Evolutionary conservation across 2,888 invertebrate species (phyloP).

Genomic region (Troglohyphantes excavatus): DNA sequence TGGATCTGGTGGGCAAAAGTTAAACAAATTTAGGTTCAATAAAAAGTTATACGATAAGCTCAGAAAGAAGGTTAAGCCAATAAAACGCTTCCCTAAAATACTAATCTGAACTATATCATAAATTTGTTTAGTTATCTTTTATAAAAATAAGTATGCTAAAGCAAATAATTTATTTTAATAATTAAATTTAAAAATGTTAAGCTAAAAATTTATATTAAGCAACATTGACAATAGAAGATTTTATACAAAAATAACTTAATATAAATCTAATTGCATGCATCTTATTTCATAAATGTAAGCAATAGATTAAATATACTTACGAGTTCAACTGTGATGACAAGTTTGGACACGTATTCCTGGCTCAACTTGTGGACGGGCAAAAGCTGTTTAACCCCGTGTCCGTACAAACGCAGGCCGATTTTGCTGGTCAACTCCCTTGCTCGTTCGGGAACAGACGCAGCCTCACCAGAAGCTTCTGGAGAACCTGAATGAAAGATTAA

Average conservation of each 20-base stretch:
- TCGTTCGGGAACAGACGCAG: slow-evolving; percentile 45
- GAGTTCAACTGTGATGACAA: slow-evolving; percentile 62
- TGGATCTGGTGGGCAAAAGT: too few species aligned
- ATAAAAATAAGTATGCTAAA: too few species aligned
- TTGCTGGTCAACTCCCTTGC: slow-evolving; percentile 62
- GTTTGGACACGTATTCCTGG: slow-evolving; percentile 61
- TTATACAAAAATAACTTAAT: neutral
- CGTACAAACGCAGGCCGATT: slow-evolving; percentile 67
- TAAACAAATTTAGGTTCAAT: too few species aligned
- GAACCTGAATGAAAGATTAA: slow-evolving; percentile 12
- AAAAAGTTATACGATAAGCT: too few species aligned
- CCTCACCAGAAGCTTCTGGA: slow-evolving; percentile 22
- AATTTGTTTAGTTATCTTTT: too few species aligned
- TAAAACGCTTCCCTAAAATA: too few species aligned
- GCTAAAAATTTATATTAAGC: neutral
- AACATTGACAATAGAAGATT: neutral
- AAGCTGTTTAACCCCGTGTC: slow-evolving; percentile 60
- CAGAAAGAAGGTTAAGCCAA: too few species aligned
- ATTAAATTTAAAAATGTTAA: too few species aligned
- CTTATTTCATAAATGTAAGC: neutral
- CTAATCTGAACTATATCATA: too few species aligned
- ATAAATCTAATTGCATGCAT: neutral
- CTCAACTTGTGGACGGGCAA: slow-evolving; percentile 50
- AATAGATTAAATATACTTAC: slow-evolving; percentile 56
- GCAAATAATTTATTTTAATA: too few species aligned